These are phyloP conservation scores for Enteromius treurensis DNA, from an alignment of 2,797 vertebrate species.

Conservation along the genomic window DNA sequence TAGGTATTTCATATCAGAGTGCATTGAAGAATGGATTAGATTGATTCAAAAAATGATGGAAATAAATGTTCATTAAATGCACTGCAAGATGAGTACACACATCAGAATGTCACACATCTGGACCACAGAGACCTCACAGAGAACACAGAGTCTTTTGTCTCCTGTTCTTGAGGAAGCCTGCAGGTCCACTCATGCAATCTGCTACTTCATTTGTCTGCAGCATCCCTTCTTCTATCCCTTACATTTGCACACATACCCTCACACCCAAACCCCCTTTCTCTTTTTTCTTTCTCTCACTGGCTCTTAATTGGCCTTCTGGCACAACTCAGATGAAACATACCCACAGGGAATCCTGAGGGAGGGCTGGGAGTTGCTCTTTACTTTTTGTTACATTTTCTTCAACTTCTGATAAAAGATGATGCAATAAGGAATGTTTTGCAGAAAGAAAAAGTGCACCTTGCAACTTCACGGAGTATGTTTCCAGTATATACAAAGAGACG, in stretches of 20 bases:
- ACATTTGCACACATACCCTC: neutral
- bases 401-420: conserved; percentile 40
- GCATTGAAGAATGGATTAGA: neutral
- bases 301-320: conserved; percentile 45
- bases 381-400: conserved; percentile 15
- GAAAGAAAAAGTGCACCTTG: neutral
- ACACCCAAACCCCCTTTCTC: neutral
- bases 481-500: neutral
- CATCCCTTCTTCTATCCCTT: neutral
- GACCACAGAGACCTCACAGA: conserved; percentile 19
- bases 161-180: neutral
- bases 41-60: neutral
- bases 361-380: conserved; percentile 8
- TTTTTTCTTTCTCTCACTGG: neutral
- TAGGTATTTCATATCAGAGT: neutral
- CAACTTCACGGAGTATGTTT: neutral
- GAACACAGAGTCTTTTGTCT: neutral
- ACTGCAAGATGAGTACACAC: neutral
- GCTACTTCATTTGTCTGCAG: neutral
- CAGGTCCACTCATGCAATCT: conserved; percentile 28
- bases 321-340: conserved; percentile 21
- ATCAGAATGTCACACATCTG: conserved; percentile 18
- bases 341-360: conserved; percentile 28
- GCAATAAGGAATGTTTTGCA: conserved; percentile 21
- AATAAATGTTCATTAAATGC: neutral